Base-by-base conservation (phyloP, 2,888 invertebrate genomes). In the Heliconius sara region DNA sequence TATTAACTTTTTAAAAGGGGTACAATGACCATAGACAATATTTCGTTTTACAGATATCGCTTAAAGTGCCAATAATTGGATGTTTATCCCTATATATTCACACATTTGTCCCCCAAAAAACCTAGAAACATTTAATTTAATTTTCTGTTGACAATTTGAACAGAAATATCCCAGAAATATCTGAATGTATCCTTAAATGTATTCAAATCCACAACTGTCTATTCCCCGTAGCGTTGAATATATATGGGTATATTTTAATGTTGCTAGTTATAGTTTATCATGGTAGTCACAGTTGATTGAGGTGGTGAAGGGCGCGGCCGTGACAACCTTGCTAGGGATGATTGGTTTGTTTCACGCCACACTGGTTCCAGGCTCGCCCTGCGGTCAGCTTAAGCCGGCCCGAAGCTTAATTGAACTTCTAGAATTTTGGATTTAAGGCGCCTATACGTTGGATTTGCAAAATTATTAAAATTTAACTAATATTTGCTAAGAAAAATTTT, bases 231-330 rank as follows among this genome's bases (percentile, higher is more conserved):
- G 52, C 7, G 22, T 52, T 19, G 52, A 52, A 52, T 6, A 47
- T 6, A 47, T 47, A 16, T 16, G 43, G 43, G 43, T 60, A 60
- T 60, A 60, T n/a, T 63, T 25, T 63, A 63, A n/a, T 12, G n/a
- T 63, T 7, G 13, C 12, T n/a, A n/a, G n/a, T n/a, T 30, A n/a
- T 66, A 72, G 66, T 63, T 74, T 63, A 68, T 43, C n/a, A 47
- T 19, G 82, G 83, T 85, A 85, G 85, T 83, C 85, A 84, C 84
- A 84, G 84, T 88, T 88, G 88, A 89, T 89, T 85, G 89, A 86
- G 86, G 84, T 79, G 86, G 81, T 83, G 85, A 86, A 87, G 84
- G 88, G 84, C 86, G 86, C 77, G 83, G 86, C 83, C 83, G 81
- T 79, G 81, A 80, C 82, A 82, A 78, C 81, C 84, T 78, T 79